A percentile compares a stretch with the other conserved stretches of the same genome.
Conservation (phyloP, 2,888 invertebrate genomes). For the Eucriotettix oculatus region DNA sequence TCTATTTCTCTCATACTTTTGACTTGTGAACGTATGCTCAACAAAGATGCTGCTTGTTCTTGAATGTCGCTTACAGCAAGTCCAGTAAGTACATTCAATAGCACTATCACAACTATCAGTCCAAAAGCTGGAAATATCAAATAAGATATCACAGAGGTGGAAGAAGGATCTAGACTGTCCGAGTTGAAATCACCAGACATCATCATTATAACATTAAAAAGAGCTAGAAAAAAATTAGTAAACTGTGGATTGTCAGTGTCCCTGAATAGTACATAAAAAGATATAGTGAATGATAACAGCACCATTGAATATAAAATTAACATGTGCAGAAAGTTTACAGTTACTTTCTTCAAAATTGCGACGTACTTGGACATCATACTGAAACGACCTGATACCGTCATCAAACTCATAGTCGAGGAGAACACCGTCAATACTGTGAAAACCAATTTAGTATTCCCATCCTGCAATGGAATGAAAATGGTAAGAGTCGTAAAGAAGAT, state of each 20-base stretch:
- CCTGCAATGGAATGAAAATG: background rate
- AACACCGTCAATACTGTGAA: background rate
- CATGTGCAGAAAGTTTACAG: background rate
- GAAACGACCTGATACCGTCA: background rate
- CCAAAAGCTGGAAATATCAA: background rate
- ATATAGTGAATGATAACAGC: background rate
- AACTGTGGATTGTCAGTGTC: background rate
- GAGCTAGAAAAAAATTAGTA: background rate
- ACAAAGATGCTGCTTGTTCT: background rate
- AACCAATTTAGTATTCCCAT: background rate
- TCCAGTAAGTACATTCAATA: background rate
- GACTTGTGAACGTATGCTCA: background rate
- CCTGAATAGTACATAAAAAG: background rate
- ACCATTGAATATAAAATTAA: background rate
- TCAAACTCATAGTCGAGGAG: background rate
- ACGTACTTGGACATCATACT: background rate
- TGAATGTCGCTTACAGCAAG: slow-evolving; percentile 1
- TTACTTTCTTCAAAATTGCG: slow-evolving; percentile 1
- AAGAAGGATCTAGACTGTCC: background rate
- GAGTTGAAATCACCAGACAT: background rate
- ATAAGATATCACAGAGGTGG: background rate
- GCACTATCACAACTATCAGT: background rate
- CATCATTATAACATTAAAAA: background rate
- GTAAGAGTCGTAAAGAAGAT: background rate
- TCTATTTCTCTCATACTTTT: background rate